Base-by-base conservation (phyloP, 1,140 invertebrate genomes). In the Eueides isabella region DNA sequence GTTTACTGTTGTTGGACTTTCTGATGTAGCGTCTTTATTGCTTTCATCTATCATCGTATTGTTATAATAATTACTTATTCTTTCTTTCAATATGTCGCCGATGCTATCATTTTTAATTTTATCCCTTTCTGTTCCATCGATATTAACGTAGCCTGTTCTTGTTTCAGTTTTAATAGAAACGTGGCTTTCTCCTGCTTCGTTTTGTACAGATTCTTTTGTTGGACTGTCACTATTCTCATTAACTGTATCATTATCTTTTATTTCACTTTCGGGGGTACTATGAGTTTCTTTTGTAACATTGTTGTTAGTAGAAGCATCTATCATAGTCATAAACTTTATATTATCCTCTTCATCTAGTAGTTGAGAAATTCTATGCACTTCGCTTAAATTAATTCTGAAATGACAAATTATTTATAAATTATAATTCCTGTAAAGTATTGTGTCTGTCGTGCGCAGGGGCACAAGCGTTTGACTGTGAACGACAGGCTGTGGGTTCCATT, bases 261-360 rank as follows among this genome's bases (percentile, higher is more conserved):
- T 71, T 61, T 75, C 61, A 64, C 33, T 71, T 72, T 66, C 44
- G 64, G 72, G 29, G 65, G 30, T 35, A 12, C 66, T 5, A 64
- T 83, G 70, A 61, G 55, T 64, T 5, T 41, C 30, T 70, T 82
- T 82, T 9, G 75, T 81, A 19, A 16, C 67, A 78, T 79, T 85
- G 61, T 74, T 80, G 19, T 80, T 79, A 14, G 77, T 75, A 6
- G 84, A 77, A 9, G 78, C 82, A 44, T 92, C 91, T 61, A 90
- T 85, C 80, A 91, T 86, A 44, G 85, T 85, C 88, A 91, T 89
- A 35, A 92, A 88, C 31, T 91, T 81, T 29, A 93, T 88, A 61
- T 92, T 93, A 71, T 93, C 92, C 83, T 93, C 90, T 72, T 94
- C 91, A 77, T 92, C 91, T 65, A 94, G 79, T 63, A 92, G 86